Evolutionary conservation across 2,888 invertebrate genomes (phyloP), one percentile per base, ranked within the genome.

Genomic region (Morpho deidamia): DNA sequence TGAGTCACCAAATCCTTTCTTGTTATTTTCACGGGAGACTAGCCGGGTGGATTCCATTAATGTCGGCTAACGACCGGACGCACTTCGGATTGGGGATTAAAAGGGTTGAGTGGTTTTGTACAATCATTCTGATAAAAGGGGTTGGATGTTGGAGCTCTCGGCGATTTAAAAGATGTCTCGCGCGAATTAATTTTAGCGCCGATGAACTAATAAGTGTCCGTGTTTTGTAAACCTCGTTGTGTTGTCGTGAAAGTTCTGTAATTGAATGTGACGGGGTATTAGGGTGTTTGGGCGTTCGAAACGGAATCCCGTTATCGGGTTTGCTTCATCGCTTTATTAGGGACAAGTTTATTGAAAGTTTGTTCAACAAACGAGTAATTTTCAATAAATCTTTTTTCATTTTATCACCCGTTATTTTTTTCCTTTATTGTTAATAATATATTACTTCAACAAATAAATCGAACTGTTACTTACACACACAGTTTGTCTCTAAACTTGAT

Each of bases 101-200:
- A 89, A 88, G 88, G 88, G 88, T 88, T 86, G 87, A 87, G 86
- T 84, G 88, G 84, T 85, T 85, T 86, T 81, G 84, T 85, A 87
- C 84, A 87, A 86, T 87, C 84, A 80, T 78, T 76, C 81, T 79
- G 84, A 84, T 83, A 85, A 83, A 85, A 83, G 78, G 78, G 83
- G 78, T 80, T 78, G 72, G 74, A 81, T 84, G 85, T 81, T 84
- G 76, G 76, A 83, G 83, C 86, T 84, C 83, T 84, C 76, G 82
- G 74, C 80, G 81, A 83, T 87, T 85, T 81, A 77, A 80, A 83
- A 84, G 83, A 86, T 83, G 83, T 82, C 83, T 74, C 72, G 63
- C 65, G 72, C 67, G 79, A 78, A 73, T 71, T 73, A 74, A 72
- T 71, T 81, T 80, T 78, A 60, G 61, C 66, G 53, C 57, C 62